These are phyloP conservation scores for Capitulum mitella DNA, from an alignment of 2,888 invertebrate genomes.

Conservation along the genomic window DNA sequence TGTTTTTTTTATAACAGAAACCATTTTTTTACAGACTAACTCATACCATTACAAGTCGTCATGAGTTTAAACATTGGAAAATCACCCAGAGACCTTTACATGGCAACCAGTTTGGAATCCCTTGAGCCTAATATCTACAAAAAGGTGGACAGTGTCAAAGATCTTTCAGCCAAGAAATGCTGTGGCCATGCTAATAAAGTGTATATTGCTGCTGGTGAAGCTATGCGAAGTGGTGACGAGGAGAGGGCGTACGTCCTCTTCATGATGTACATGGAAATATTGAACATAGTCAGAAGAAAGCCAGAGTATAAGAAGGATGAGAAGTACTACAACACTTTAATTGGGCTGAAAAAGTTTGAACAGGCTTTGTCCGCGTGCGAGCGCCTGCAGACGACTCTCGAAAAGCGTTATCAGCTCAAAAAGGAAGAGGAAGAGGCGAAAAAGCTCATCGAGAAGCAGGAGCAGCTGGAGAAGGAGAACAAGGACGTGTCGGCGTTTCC, in stretches of 20 bases:
- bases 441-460: background rate
- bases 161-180: background rate
- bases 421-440: background rate
- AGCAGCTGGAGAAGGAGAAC: background rate
- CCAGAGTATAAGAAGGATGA: conserved; percentile 12
- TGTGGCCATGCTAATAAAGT: background rate
- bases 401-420: background rate
- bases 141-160: background rate
- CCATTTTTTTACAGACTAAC: too few relatives aligned
- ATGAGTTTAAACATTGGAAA: too few relatives aligned
- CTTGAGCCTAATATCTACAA: background rate
- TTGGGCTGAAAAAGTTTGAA: conserved; percentile 12
- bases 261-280: conserved; percentile 58
- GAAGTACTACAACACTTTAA: background rate
- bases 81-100: background rate
- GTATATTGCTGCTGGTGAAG: conserved; percentile 37
- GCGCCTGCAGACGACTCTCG: background rate
- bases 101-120: background rate
- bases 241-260: conserved; percentile 61
- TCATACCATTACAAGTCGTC: too few relatives aligned
- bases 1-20: too few relatives aligned
- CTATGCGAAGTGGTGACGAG: conserved; percentile 55
- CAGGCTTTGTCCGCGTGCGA: background rate
- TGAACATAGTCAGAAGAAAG: conserved; percentile 44
- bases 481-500: too few relatives aligned